Evolutionary conservation across 2,888 invertebrate species (phyloP), one percentile per base, ranked within the genome.

Genomic region (Lottia scabra): DNA sequence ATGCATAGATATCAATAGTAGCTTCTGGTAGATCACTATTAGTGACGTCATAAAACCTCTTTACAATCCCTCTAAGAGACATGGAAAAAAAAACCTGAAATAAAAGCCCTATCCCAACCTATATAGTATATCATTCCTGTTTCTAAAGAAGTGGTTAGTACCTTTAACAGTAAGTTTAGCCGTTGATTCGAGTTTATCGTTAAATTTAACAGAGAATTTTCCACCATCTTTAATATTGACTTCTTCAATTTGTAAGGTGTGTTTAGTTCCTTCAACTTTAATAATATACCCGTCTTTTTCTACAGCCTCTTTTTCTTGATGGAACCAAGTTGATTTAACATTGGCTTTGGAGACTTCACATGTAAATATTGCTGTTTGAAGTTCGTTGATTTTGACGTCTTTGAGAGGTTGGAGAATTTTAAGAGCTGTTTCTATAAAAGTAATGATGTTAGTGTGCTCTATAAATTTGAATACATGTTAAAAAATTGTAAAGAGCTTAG

Each of bases 221-320:
- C 84, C 87, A 67, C 82, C 81, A 75, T 88, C 88, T 30, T 82
- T 81, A 27, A 82, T 62, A 30, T 75, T 72, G 13, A 78, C 81
- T 64, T 83, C 77, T 16, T 77, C 74, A 68, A 85, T 76, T 65
- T 79, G 75, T 69, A 85, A 78, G n/a, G 73, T 77, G 67, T 84
- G 83, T 43, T 72, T 73, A 30, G 68, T 76, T 8, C 79, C 81
- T 27, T 81, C 76, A 15, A 75, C 75, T 72, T 95, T 93, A 26
- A 96, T 93, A 85, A 79, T 95, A 92, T 87, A 96, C 88, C 95
- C 80, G 76, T 84, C 96, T 94, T 95, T 95, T 65, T 95, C 95
- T 84, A 94, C 66, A 16, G 84, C 66, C 70, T 81, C 81, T 73
- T 81, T 78, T 27, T 77, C 80, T 65, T 84, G 81, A 71, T 83